Evolutionary conservation across 2,113 vertebrate genomes (phyloP), one percentile per base, ranked within the genome.

Genomic region (Nothoprocta perdicaria): DNA sequence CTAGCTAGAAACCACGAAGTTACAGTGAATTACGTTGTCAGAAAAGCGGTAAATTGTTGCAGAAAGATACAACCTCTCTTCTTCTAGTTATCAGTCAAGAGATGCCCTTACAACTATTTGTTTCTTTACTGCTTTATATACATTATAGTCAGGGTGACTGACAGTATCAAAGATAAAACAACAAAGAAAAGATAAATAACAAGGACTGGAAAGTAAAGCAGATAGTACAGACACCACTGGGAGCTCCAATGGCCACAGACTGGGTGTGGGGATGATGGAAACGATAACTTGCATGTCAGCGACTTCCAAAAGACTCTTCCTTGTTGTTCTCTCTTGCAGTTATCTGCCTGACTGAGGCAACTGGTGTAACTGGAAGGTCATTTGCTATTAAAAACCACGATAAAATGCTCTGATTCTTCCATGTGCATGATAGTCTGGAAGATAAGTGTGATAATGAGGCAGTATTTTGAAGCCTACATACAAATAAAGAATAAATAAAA

Each of bases 361-460:
- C 97, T 95, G 97, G 84, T 96, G 94, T 95, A 97, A 95, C 93
- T 85, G 88, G 95, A 94, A 96, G 87, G 92, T 95, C 96, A 97
- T 96, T 96, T 97, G 81, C 92, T 90, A 84, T 60, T 80, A 86
- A 97, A 96, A 97, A 72, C 88, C 0, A 1, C 69, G 84, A 97
- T 92, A 93, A 97, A 96, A 93, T 60, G n/a, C 14, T 91, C 76
- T 96, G 90, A 93, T 95, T 95, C 86, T 58, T 94, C 78, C 61
- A 69, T 3, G 14, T 68, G 68, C 2, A 38, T 31, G 35, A 31
- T 77, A 75, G 72, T 40, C 41, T 75, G 72, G 35, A 80, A 84
- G 73, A 69, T 60, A 53, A 77, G 15, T 29, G 71, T 4, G 14
- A 58, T 26, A 92, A 88, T 26, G 38, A 74, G 61, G 69, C 43